Base-by-base conservation (phyloP, 2,888 invertebrate species). In the Oxyteleia sp. region DNA sequence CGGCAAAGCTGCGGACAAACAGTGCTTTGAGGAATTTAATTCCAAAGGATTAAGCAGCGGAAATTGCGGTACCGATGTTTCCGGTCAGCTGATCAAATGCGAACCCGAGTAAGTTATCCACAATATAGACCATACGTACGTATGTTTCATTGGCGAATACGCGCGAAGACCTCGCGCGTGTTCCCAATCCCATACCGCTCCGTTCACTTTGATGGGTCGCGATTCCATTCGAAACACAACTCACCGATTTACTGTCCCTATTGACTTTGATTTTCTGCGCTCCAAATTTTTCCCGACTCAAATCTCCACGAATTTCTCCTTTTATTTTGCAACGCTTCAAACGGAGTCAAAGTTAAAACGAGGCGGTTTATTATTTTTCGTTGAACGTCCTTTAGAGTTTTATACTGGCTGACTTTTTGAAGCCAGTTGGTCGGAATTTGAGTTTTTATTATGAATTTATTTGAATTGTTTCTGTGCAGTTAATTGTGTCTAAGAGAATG, bases 1-100 rank as follows among this genome's bases (percentile, higher is more conserved):
- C 10, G 96, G 98, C 0, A 94, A 95, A 51, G 96, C 97, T 0
- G 98, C 97, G 1, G 98, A 98, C 91, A 95, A 95, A 84, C 96
- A 97, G 89, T 99, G 99, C 94, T 99, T 97, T 93, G 97, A 98
- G 84, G 97, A 98, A 93, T 98, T 98, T 94, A 99, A 99, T 93
- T 96, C 98, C 0, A 98, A 98, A 91, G 99, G 99, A 10, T 97
- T 98, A 55, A 97, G 98, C 87, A 98, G 97, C 88, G 99, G 99
- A 0, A 98, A 99, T 93, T 99, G 99, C 93, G 99, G 99, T 47
- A 96, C 96, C 85, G 97, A 97, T 90, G 92, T 93, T 84, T 94
- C 94, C 80, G 96, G 96, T 55, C 96, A 96, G 89, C 98, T 96
- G 92, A 94, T 98, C 89, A 98, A 98, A 94, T 99, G 99, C 93